Percentiles rank a stretch among this genome's conserved stretches.
These are phyloP conservation scores for Caerostris darwini DNA, from an alignment of 1,140 invertebrate species.

Conservation along the genomic window DNA sequence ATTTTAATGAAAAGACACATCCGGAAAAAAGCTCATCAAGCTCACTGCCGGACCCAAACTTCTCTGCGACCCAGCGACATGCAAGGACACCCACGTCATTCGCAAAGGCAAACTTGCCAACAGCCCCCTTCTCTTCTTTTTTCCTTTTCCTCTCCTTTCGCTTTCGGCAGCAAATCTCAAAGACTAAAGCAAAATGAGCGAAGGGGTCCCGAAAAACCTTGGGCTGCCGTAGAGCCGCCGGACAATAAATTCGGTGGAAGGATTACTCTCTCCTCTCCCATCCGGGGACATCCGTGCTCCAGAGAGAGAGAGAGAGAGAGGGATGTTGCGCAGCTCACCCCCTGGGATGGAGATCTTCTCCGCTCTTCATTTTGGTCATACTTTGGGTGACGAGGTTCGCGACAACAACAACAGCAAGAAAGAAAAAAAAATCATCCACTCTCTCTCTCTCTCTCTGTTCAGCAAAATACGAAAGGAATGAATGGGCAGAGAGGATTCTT, in stretches of 20 bases:
- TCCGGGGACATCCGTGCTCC: no score
- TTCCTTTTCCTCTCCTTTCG: not conserved
- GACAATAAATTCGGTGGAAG: constrained; percentile 76
- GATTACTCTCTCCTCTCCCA: constrained; percentile 38
- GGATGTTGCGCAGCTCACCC: constrained; percentile 64
- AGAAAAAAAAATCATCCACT: not conserved
- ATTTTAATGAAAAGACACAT: not conserved
- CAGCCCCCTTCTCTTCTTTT: constrained; percentile 34
- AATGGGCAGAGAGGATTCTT: constrained; percentile 46
- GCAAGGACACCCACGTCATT: not conserved
- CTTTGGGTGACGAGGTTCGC: constrained; percentile 72
- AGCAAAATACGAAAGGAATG: constrained; percentile 69
- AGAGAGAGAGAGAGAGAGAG: constrained; percentile 15
- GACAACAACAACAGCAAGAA: constrained; percentile 39
- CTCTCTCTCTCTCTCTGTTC: not conserved
- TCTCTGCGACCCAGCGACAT: not conserved
- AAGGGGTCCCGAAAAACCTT: constrained; percentile 21
- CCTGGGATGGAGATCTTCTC: constrained; percentile 61
- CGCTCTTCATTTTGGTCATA: constrained; percentile 75
- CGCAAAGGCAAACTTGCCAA: constrained; percentile 45
- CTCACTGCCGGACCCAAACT: no score
- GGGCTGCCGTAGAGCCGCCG: constrained; percentile 53
- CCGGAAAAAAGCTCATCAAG: not conserved
- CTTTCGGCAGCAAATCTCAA: constrained; percentile 40
- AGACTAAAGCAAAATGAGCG: constrained; percentile 57